These are phyloP conservation scores for Carcina quercana DNA, from an alignment of 2,888 invertebrate species.

Conservation along the genomic window DNA sequence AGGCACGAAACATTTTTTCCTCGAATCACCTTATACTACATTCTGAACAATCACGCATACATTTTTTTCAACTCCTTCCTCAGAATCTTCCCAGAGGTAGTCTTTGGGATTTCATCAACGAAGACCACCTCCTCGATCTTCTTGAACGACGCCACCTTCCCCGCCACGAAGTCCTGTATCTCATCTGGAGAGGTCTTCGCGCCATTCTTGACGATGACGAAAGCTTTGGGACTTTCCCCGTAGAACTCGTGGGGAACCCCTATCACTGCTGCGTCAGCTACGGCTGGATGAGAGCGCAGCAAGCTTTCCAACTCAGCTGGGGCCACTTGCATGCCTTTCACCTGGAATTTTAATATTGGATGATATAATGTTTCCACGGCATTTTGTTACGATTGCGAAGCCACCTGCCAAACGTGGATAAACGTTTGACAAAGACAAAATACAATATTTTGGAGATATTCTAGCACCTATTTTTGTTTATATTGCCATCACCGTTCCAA, in stretches of 20 bases:
- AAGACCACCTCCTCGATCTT: slow-evolving; percentile 80
- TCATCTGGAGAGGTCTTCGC: slow-evolving; percentile 57
- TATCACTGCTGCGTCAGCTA: slow-evolving; percentile 90
- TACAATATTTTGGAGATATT: too few species aligned
- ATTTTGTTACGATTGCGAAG: too few species aligned
- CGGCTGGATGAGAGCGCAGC: slow-evolving; percentile 81
- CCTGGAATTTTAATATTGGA: too few species aligned
- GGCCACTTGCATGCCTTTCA: slow-evolving; percentile 86
- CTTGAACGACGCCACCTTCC: slow-evolving; percentile 85
- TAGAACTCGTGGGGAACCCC: slow-evolving; percentile 81
- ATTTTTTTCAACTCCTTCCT: slow-evolving; percentile 76
- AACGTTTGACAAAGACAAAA: too few species aligned
- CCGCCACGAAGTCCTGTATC: slow-evolving; percentile 73
- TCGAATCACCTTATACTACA: too few species aligned
- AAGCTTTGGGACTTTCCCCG: slow-evolving; percentile 88
- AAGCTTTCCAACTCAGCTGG: slow-evolving; percentile 92
- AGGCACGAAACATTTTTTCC: too few species aligned
- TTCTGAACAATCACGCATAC: slow-evolving; percentile 42
- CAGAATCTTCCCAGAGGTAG: slow-evolving; percentile 85
- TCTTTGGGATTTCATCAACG: slow-evolving; percentile 83
- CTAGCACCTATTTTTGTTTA: too few species aligned
- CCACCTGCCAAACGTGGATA: too few species aligned
- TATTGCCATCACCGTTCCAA: too few species aligned
- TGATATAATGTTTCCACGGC: too few species aligned
- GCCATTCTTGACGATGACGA: slow-evolving; percentile 76